Conservation (phyloP, 2,888 invertebrate genomes). For the Cantharis nigra region DNA sequence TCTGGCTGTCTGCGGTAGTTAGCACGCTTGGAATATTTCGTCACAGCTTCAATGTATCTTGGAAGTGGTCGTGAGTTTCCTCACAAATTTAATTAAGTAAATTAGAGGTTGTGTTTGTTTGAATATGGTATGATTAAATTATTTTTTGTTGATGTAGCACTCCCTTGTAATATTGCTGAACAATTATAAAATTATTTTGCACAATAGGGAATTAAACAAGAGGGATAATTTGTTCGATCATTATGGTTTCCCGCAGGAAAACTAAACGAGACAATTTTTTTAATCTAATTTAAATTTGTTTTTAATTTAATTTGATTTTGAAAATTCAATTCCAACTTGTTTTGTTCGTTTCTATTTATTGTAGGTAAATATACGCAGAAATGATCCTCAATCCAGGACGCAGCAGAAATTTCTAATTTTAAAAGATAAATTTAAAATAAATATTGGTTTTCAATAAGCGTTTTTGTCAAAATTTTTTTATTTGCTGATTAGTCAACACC, state of each 20-base stretch:
- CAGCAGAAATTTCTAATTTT: not conserved
- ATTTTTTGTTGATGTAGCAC: not conserved
- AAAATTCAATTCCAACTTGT: not conserved
- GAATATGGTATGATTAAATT: not conserved
- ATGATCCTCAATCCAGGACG: not conserved
- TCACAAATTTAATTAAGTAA: not conserved
- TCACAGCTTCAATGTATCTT: not conserved
- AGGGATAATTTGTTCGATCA: not conserved
- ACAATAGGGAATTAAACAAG: not conserved
- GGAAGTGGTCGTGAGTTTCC: not conserved
- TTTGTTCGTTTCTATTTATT: not conserved
- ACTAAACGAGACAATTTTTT: not conserved
- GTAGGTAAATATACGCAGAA: not conserved
- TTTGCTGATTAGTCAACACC: not conserved
- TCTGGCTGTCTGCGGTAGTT: not conserved
- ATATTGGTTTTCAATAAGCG: not conserved
- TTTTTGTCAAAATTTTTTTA: not conserved
- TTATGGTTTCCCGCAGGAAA: not conserved
- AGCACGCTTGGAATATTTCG: not conserved
- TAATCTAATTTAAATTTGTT: not conserved
- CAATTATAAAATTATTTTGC: not conserved
- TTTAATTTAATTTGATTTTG: not conserved
- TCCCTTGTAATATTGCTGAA: not conserved
- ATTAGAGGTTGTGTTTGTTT: not conserved
- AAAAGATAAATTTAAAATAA: not conserved